Evolutionary conservation across 2,113 vertebrate species (phyloP).

Genomic region (Tricholaema leucomelas): DNA sequence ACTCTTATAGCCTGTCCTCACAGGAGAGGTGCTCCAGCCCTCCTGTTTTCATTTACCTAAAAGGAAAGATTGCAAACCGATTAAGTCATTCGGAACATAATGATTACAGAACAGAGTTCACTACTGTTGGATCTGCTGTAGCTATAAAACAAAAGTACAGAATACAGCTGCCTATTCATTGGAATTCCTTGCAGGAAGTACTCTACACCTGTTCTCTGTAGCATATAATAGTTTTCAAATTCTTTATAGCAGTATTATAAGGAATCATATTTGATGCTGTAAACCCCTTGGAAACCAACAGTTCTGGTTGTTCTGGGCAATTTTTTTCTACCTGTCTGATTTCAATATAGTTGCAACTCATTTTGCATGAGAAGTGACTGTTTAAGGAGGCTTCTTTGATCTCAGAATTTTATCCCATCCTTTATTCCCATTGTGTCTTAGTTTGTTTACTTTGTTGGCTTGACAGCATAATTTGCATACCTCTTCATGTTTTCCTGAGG

Average conservation of each 20-base stretch:
- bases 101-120: not conserved
- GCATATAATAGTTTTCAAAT: not conserved
- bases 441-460: conserved; percentile 29
- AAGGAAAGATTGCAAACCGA: not conserved
- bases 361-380: conserved; percentile 37
- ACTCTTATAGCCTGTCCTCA: too few relatives aligned
- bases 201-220: not conserved
- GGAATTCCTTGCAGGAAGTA: conserved; percentile 11
- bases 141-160: not conserved
- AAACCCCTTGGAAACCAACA: conserved; percentile 28
- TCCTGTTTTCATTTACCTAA: not conserved
- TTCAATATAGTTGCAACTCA: conserved; percentile 7
- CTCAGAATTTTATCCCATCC: conserved; percentile 9
- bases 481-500: not conserved
- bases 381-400: conserved; percentile 19
- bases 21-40: too few relatives aligned
- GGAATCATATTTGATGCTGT: not conserved
- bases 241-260: not conserved
- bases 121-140: not conserved
- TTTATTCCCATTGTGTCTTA: conserved; percentile 29
- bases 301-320: not conserved
- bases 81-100: not conserved
- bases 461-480: conserved; percentile 20
- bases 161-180: conserved; percentile 13
- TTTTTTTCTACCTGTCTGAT: conserved; percentile 36